A percentile compares a stretch with the other conserved stretches of the same genome.
These are phyloP conservation scores for Euura saliciscinereae DNA, from an alignment of 1,140 invertebrate species.

Conservation along the genomic window DNA sequence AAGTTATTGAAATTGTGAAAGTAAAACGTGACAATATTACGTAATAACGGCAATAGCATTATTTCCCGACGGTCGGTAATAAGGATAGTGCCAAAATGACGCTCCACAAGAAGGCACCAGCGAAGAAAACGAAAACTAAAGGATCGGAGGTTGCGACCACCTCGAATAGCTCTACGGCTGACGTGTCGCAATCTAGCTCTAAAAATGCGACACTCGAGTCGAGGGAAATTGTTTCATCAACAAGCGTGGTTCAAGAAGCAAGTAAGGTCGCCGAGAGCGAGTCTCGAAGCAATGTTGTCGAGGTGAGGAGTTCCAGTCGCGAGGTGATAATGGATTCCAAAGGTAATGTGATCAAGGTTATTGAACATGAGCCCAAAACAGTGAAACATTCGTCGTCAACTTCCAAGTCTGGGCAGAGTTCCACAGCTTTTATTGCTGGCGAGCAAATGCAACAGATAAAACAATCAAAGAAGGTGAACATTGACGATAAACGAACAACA, in stretches of 20 bases:
- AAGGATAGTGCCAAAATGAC: background rate
- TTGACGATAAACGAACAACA: background rate
- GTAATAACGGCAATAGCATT: background rate
- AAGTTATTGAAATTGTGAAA: background rate
- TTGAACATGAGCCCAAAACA: conserved; percentile 35
- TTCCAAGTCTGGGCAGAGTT: conserved; percentile 27
- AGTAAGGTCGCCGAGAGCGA: conserved; percentile 38
- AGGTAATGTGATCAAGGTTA: conserved; percentile 47
- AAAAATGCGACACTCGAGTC: conserved; percentile 23
- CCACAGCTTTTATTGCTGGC: conserved; percentile 34
- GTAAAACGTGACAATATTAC: background rate
- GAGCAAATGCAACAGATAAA: conserved; percentile 31
- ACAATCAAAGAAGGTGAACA: conserved; percentile 18
- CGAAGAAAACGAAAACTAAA: conserved; percentile 3
- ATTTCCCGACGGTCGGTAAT: background rate
- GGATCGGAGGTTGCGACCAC: background rate
- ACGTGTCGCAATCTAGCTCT: background rate
- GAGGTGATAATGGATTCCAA: conserved; percentile 49
- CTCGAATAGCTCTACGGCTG: background rate
- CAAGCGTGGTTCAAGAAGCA: conserved; percentile 46
- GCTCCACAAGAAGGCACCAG: background rate
- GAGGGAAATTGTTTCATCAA: conserved; percentile 35
- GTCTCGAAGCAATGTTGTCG: conserved; percentile 38
- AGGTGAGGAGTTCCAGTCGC: conserved; percentile 42
- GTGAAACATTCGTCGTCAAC: conserved; percentile 23